Base-by-base conservation (phyloP, 1,140 invertebrate genomes). In the Pachypeltis micranthus region DNA sequence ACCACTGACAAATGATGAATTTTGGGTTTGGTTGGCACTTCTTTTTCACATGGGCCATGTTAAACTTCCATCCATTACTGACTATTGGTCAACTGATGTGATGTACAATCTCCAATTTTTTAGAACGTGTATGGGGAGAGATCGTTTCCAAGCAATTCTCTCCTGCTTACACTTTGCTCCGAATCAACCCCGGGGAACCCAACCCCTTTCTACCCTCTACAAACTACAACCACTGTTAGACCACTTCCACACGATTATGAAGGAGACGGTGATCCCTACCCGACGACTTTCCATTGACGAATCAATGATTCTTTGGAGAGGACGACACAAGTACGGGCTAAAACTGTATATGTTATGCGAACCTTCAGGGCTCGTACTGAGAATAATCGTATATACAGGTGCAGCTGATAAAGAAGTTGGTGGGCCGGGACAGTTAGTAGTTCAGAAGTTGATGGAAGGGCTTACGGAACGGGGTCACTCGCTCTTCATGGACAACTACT, bases 281-380 rank as follows among this genome's bases (percentile, higher is more conserved):
- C 64, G 64, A 65, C 39, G 70, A 19, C 44, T 72, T 12, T 65
- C 27, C 14, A 19, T 70, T 44, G 68, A 70, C 63, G 69, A 72
- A 47, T 66, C 66, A 1, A 69, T 70, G 69, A 29, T 70, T 2
- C 67, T 72, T 21, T 73, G 70, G 66, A 61, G 68, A 47, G 71
- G 73, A 27, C 62, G 71, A 59, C 69, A 71, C 34, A 70, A 70
- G 58, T 72, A 72, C 62, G 68, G 69, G 44, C 68, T 72, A 19
- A 73, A 73, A 63, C 63, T 72, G 55, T 70, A 69, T 61, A 70
- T 70, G 66, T 64, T 72, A 55, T 69, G 63, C 25, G 65, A 64
- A 59, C 34, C 58, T 55, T 31, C 64, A 27, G 65, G 67, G 4
- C 56, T 63, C 1, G 62, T 63, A 24, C 44, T 58, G 3, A 54